Base-by-base conservation (phyloP, 2,888 invertebrate species). In the Tromatobia lineatoria region DNA sequence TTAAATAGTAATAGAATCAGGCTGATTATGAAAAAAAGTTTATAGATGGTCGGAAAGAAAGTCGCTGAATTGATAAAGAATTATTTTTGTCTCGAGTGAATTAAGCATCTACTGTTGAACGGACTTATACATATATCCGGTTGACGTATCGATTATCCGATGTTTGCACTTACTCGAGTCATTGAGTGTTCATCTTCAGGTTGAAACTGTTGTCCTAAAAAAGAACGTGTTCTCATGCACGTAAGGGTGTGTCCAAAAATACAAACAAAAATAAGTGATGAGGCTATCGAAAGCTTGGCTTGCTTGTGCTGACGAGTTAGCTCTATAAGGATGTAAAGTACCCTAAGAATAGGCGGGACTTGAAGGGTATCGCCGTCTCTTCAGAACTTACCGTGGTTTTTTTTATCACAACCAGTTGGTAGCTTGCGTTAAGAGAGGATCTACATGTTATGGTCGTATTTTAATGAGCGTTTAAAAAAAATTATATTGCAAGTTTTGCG, bases 91-190 rank as follows among this genome's bases (percentile, higher is more conserved):
- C 29, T 11, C 13, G 23, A 13, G 23, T 10, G 23, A 34, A 38
- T 61, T 61, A 34, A n/a, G n/a, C 8, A 34, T 61, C n/a, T 18
- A 61, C n/a, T 18, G 61, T 34, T 34, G n/a, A 59, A 59, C 34
- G 10, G 18, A 38, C 61, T n/a, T 18, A n/a, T 34, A 38, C n/a
- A n/a, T n/a, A n/a, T 61, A 61, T 38, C 61, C 61, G n/a, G 38
- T 38, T 61, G 61, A n/a, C 34, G 18, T 38, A 61, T 61, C 61
- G 61, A 61, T 61, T 61, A 61, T 61, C 61, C 61, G 61, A 59
- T 34, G 59, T 59, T 59, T 34, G 57, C 34, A 34, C n/a, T 2
- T 38, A 34, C 2, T n/a, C 34, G 59, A 18, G 61, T 18, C 1
- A 18, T 18, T 38, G n/a, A 34, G 1, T 61, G 38, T n/a, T 18